Conservation (phyloP, 2,888 invertebrate genomes). For the Mythimna ferrago region DNA sequence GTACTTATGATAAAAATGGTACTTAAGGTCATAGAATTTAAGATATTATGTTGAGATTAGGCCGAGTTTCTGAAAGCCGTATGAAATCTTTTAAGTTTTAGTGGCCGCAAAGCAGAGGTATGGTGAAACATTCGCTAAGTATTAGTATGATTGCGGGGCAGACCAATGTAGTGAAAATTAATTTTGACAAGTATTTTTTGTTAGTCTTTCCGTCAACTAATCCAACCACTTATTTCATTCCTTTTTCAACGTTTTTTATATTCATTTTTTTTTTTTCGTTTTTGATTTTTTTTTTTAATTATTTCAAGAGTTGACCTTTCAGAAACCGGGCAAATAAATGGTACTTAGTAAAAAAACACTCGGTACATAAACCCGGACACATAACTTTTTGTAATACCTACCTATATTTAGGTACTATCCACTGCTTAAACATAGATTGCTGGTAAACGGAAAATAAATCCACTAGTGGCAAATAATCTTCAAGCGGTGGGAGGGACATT, state of each 20-base stretch:
- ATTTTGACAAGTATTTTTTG: not conserved
- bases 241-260: too few species aligned
- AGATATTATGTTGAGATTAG: slow-evolving; percentile 3
- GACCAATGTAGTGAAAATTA: not conserved
- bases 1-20: not conserved
- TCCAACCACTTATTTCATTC: not conserved
- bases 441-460: not conserved
- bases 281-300: not conserved
- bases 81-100: not conserved
- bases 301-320: not conserved
- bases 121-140: not conserved
- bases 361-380: not conserved
- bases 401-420: not conserved
- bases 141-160: not conserved
- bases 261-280: not conserved
- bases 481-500: not conserved
- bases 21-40: slow-evolving; percentile 6
- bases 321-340: slow-evolving; percentile 13
- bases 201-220: not conserved
- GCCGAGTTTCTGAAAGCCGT: slow-evolving; percentile 22
- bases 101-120: not conserved
- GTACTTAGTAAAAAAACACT: not conserved
- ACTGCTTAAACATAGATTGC: not conserved
- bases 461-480: slow-evolving; percentile 3
- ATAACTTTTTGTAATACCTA: not conserved